Percentiles rank a stretch among this genome's conserved stretches.
Evolutionary conservation across 2,113 vertebrate genomes (phyloP).

Genomic region (Pteronura brasiliensis): DNA sequence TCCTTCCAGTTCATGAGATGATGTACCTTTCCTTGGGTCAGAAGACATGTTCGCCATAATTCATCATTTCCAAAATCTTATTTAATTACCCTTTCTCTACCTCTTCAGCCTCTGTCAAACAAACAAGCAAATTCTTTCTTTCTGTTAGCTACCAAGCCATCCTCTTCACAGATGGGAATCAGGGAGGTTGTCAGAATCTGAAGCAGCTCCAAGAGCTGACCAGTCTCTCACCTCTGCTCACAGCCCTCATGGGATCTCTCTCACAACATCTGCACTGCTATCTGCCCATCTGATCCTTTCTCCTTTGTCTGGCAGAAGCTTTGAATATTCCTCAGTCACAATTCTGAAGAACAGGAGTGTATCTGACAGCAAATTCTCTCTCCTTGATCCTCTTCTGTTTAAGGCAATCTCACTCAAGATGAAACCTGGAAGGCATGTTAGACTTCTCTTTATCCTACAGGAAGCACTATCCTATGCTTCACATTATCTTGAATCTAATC

Average conservation of each 20-base stretch:
- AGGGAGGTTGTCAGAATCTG: not conserved
- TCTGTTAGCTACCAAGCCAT: not conserved
- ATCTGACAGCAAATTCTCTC: not conserved
- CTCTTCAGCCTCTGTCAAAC: not conserved
- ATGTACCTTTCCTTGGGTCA: not conserved
- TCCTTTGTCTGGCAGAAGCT: not conserved
- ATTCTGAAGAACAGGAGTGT: not conserved
- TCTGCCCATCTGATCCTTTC: not conserved
- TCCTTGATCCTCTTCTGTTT: not conserved
- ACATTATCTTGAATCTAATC: not conserved
- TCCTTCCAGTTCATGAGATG: not conserved
- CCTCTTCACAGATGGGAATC: not conserved
- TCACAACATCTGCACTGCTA: not conserved
- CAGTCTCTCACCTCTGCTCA: not conserved
- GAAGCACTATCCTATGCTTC: not conserved
- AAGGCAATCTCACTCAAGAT: not conserved
- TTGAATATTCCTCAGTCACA: not conserved
- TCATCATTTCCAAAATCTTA: not conserved
- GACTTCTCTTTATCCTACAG: not conserved
- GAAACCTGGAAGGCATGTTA: not conserved
- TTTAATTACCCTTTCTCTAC: not conserved
- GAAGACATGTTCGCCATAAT: not conserved
- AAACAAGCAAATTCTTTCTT: not conserved
- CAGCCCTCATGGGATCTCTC: not conserved
- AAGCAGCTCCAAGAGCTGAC: not conserved